Evolutionary conservation across 2,113 vertebrate species (phyloP), one percentile per base, ranked within the genome.

Genomic region (Labeo rohita): DNA sequence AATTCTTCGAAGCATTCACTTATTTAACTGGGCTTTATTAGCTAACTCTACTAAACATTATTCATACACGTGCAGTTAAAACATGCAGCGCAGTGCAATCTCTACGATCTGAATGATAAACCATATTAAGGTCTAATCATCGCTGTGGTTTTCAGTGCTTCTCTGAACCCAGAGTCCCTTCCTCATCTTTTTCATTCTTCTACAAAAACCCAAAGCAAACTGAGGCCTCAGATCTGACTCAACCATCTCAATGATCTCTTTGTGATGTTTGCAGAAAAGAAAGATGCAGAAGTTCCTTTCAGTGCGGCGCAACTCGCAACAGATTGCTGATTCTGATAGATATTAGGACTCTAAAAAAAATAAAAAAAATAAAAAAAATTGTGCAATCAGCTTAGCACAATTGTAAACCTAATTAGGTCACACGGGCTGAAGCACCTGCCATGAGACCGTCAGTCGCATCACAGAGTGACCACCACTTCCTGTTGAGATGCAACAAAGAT

Each of bases 401-500:
- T 12, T 28, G n/a, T 39, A 8, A 70, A 21, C 8, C 4, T 81
- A 66, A 50, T 52, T 34, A 68, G 80, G 80, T 82, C 28, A 70
- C 13, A 1, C n/a, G 10, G 13, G 63, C 47, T 52, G 23, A 52
- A 52, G 16, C 4, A 0, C 59, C 11, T 45, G 77, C 16, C 7
- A 16, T 52, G 23, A 76, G 49, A 76, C 45, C 6, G 2, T 47
- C 5, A 23, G 45, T 8, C 6, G 11, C n/a, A 50, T 82, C 80
- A 49, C 3, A 50, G 47, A 66, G 0, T 82, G 80, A 82, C 80
- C 80, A 28, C 78, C 59, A 70, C 47, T 82, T 82, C 80, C 80
- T 82, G 63, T 70, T 13, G 16, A 52, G 45, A 82, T 66, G n/a
- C 43, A 49, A 8, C 3, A 2, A 7, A 16, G 78, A 59, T n/a